These are phyloP conservation scores for Drosophila silvestris DNA, from an alignment of 2,888 invertebrate genomes.

Conservation along the genomic window DNA sequence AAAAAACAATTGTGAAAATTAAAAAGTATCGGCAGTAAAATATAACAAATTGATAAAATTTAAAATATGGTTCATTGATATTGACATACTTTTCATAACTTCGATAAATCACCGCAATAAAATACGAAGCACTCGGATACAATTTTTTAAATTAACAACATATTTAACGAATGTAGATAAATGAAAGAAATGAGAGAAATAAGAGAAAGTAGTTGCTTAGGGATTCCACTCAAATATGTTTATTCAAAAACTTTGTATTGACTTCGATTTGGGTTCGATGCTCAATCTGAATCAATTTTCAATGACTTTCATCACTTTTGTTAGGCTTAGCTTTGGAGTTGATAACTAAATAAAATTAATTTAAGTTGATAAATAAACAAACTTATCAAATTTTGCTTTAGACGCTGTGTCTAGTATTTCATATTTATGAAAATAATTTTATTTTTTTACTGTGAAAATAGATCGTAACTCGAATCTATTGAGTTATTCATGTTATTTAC, in stretches of 20 bases:
- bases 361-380: no score
- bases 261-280: no score
- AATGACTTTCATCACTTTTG: not conserved
- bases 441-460: not conserved
- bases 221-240: no score
- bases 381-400: not conserved
- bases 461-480: not conserved
- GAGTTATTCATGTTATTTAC: constrained; percentile 3
- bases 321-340: not conserved
- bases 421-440: not conserved
- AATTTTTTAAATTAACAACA: not conserved
- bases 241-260: no score
- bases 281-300: no score
- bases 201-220: no score
- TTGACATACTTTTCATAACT: not conserved
- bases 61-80: not conserved
- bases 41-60: no score
- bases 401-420: no score
- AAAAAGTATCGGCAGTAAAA: no score
- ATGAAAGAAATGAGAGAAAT: not conserved
- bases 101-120: not conserved
- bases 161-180: not conserved
- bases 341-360: no score
- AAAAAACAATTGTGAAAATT: no score
- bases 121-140: not conserved